These are phyloP conservation scores for Myrmecobius fasciatus DNA, from an alignment of 2,113 vertebrate genomes.

Conservation along the genomic window DNA sequence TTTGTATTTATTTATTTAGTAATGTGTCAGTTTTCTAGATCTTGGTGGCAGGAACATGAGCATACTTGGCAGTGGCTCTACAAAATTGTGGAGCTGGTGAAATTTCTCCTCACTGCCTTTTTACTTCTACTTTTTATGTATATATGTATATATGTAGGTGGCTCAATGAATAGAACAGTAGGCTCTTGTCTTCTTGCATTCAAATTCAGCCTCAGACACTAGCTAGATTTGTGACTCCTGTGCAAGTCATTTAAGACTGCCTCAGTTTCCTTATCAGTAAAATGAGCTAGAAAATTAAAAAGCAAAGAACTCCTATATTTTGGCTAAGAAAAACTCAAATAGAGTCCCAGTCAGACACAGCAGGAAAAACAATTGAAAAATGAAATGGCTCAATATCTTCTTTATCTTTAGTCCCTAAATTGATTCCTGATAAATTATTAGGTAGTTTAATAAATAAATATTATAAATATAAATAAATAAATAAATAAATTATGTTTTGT, in stretches of 20 bases:
- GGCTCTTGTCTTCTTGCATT: not conserved
- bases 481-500: no score
- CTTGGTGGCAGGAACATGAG: not conserved
- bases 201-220: not conserved
- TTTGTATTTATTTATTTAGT: not conserved
- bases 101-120: not conserved
- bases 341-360: not conserved
- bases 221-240: not conserved
- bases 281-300: not conserved
- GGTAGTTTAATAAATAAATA: no score
- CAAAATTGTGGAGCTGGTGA: not conserved
- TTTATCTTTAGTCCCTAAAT: not conserved
- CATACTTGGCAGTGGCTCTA: not conserved
- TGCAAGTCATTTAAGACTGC: not conserved
- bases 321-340: not conserved
- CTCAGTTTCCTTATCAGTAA: not conserved
- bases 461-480: no score
- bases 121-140: not conserved
- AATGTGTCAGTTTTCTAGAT: not conserved
- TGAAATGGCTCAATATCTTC: not conserved
- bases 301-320: not conserved
- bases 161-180: not conserved
- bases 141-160: no score
- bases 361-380: not conserved
- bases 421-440: not conserved